phyloP scores from a whole-genome alignment of 1,140 invertebrate species.

The Hesperophylax magnus region DNA sequence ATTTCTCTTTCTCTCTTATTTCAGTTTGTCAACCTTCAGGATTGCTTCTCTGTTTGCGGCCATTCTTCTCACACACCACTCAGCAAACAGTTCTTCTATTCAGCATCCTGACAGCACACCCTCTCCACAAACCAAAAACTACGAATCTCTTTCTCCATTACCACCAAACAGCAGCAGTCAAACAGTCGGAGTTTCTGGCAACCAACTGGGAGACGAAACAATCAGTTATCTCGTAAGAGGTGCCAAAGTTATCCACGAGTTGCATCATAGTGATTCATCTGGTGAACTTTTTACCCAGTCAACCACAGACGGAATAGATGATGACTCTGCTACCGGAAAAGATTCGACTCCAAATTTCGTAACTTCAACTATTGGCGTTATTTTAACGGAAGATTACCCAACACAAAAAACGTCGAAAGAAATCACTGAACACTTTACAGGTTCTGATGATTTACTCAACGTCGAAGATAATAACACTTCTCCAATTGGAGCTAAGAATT shows the following conservation, averaged over 20 bases:
- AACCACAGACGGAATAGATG: conserved; percentile 14
- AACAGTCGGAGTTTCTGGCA: neutral
- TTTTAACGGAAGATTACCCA: conserved; percentile 41
- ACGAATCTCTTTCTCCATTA: neutral
- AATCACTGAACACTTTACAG: neutral
- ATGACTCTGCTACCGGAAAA: conserved; percentile 49
- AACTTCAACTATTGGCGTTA: conserved; percentile 22
- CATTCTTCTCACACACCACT: neutral
- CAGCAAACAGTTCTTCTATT: neutral
- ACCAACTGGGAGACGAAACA: too few species aligned
- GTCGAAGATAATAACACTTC: neutral
- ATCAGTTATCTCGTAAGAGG: too few species aligned
- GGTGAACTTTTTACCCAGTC: conserved; percentile 36
- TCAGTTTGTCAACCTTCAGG: conserved; percentile 4
- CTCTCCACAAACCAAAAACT: neutral
- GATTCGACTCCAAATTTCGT: conserved; percentile 23
- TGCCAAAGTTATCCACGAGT: neutral
- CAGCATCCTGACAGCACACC: conserved; percentile 2
- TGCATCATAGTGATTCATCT: neutral
- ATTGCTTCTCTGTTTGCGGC: conserved; percentile 16
- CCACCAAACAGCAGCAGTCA: neutral
- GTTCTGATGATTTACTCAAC: neutral
- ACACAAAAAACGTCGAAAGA: conserved; percentile 30
- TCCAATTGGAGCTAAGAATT: neutral
- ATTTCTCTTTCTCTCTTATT: neutral